Base-by-base conservation (phyloP, 2,797 vertebrate genomes). In the Limosa lapponica region DNA sequence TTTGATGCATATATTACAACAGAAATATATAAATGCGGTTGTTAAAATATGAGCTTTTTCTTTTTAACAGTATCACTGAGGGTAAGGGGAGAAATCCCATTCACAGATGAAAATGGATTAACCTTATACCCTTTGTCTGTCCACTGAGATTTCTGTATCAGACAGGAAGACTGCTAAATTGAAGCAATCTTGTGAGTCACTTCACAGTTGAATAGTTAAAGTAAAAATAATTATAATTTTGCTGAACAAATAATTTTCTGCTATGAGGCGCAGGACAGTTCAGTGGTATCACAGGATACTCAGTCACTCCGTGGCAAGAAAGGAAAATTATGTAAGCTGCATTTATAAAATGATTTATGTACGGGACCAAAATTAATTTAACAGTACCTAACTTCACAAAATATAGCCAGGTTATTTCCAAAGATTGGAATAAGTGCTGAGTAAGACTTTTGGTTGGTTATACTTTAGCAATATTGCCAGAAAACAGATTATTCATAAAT, bases 221-320 rank as follows among this genome's bases (percentile, higher is more conserved):
- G 7, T 13, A 30, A n/a, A 48, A 87, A 81, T 52, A 59, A 37
- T 12, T 82, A 44, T 85, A 93, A 93, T 66, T 20, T 80, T 94
- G 44, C 36, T 72, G 49, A 97, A 92, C 93, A 95, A 93, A 93
- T 90, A 85, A 75, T 94, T 96, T 96, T 87, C 52, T 95, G 6
- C 82, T 91, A 71, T 81, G 79, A 95, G 87, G 52, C 43, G 69
- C 28, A 88, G 78, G 69, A 71, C 27, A 87, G 83, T 81, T 61
- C 51, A 91, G 51, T 44, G 36, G 10, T 92, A 58, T 90, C 84
- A 75, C 36, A 91, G 74, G 52, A 77, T 67, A 44, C 52, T 90
- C 70, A 91, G 48, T 59, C 80, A 75, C 13, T 90, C 55, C 27
- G 1, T 65, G 48, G 27, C 46, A 91, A 91, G 46, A 61, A 90